Conservation (phyloP, 1,140 invertebrate species). For the Polypedilum vanderplanki region DNA sequence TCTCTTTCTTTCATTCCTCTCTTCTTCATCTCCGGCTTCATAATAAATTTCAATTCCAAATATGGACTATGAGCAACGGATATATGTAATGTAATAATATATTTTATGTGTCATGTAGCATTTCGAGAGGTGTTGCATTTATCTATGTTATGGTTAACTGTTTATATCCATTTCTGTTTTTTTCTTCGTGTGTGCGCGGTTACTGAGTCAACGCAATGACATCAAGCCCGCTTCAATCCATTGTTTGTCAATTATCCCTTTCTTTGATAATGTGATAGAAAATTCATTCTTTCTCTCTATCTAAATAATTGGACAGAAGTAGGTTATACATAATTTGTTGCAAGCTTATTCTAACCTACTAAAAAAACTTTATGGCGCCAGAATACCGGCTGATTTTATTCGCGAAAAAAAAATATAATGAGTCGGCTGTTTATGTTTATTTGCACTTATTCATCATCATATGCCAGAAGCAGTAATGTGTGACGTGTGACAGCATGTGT, state of each 20-base stretch:
- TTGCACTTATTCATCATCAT: not conserved
- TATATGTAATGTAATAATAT: not conserved
- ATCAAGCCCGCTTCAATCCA: not conserved
- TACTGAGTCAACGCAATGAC: not conserved
- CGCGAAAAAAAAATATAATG: not conserved
- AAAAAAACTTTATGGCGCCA: not conserved
- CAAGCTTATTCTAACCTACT: too few relatives aligned
- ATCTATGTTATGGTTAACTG: constrained; percentile 14
- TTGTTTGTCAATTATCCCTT: constrained; percentile 22
- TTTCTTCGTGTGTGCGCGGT: not conserved
- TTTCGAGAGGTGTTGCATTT: constrained; percentile 23
- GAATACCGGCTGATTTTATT: not conserved
- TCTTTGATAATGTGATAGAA: not conserved
- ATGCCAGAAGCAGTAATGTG: too few relatives aligned
- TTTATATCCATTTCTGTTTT: not conserved
- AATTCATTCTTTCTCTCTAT: too few relatives aligned
- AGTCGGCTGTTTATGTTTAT: not conserved
- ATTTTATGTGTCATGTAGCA: constrained; percentile 20
- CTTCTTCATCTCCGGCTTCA: not conserved
- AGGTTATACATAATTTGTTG: not conserved
- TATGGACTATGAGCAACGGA: not conserved
- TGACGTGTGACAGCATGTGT: too few relatives aligned
- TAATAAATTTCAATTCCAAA: not conserved
- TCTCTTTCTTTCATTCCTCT: not conserved
- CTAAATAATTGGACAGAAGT: not conserved